phyloP scores from a whole-genome alignment of 1,140 invertebrate genomes.

The Euglossa dilemma region DNA sequence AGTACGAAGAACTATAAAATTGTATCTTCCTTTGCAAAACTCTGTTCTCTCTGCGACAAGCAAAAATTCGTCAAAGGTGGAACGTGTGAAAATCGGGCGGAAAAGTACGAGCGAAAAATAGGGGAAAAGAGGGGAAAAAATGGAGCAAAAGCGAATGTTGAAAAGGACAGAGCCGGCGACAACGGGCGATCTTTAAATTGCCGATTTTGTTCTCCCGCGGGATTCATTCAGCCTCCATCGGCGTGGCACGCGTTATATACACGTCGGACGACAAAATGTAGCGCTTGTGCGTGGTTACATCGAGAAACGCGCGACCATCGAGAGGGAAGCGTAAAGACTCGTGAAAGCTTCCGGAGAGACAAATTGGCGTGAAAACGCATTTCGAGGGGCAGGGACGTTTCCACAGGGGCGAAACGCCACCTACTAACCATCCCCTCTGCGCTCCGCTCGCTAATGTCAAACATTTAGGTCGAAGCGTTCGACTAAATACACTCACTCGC shows the following conservation, averaged over 20 bases:
- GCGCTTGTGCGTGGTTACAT: slow-evolving; percentile 63
- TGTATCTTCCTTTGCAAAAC: neutral
- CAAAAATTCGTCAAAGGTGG: neutral
- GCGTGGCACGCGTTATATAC: slow-evolving; percentile 44
- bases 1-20: too few species aligned
- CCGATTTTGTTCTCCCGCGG: slow-evolving; percentile 43
- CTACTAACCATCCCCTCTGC: slow-evolving; percentile 20
- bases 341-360: slow-evolving; percentile 81
- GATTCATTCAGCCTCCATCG: slow-evolving; percentile 22
- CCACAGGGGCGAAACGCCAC: slow-evolving; percentile 42
- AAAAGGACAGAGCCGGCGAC: neutral
- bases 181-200: slow-evolving; percentile 43
- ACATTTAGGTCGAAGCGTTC: slow-evolving; percentile 78
- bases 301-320: slow-evolving; percentile 60
- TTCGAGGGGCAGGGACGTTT: slow-evolving; percentile 68
- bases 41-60: neutral
- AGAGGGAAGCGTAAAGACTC: slow-evolving; percentile 79
- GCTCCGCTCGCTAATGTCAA: slow-evolving; percentile 74
- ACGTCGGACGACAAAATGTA: slow-evolving; percentile 15
- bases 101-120: slow-evolving; percentile 8
- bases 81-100: neutral
- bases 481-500: slow-evolving; percentile 79
- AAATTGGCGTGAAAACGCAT: slow-evolving; percentile 82
- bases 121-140: slow-evolving; percentile 65
- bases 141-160: neutral